Conservation (phyloP, 2,888 invertebrate genomes). For the Schrankia costaestrigalis region DNA sequence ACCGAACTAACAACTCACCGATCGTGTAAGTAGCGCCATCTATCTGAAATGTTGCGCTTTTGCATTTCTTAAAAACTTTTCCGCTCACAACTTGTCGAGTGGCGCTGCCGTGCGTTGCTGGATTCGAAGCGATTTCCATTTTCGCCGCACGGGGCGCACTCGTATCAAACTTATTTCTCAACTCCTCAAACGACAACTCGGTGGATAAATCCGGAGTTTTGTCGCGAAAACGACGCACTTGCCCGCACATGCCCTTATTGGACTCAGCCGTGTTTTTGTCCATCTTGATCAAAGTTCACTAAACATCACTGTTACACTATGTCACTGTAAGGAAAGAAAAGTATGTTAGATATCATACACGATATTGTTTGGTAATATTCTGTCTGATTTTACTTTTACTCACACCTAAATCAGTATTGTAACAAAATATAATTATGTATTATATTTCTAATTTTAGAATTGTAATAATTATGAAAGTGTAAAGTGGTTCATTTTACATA, state of each 20-base stretch:
- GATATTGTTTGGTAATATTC: too few species aligned
- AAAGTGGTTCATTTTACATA: too few species aligned
- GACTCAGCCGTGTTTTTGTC: slow-evolving; percentile 50
- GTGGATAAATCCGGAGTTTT: slow-evolving; percentile 56
- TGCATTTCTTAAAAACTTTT: slow-evolving; percentile 89
- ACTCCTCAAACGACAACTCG: slow-evolving; percentile 69
- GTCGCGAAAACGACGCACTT: slow-evolving; percentile 57
- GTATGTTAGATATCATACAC: slow-evolving; percentile 1
- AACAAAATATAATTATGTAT: too few species aligned
- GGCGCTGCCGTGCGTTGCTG: slow-evolving; percentile 74
- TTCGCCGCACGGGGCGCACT: slow-evolving; percentile 58
- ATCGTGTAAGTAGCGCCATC: slow-evolving; percentile 93
- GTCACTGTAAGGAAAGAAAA: slow-evolving; percentile 31
- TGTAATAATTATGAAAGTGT: too few species aligned
- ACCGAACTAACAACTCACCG: slow-evolving; percentile 79
- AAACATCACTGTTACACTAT: slow-evolving; percentile 40
- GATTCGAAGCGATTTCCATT: slow-evolving; percentile 67
- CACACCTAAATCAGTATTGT: too few species aligned
- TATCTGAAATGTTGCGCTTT: slow-evolving; percentile 92
- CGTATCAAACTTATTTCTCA: slow-evolving; percentile 68
- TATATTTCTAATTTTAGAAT: too few species aligned
- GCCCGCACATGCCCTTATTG: slow-evolving; percentile 59
- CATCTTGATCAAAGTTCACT: slow-evolving; percentile 45
- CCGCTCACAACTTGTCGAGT: slow-evolving; percentile 75
- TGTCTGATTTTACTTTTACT: too few species aligned